Conservation (phyloP, 2,888 invertebrate species). For the Plebejus argus region DNA sequence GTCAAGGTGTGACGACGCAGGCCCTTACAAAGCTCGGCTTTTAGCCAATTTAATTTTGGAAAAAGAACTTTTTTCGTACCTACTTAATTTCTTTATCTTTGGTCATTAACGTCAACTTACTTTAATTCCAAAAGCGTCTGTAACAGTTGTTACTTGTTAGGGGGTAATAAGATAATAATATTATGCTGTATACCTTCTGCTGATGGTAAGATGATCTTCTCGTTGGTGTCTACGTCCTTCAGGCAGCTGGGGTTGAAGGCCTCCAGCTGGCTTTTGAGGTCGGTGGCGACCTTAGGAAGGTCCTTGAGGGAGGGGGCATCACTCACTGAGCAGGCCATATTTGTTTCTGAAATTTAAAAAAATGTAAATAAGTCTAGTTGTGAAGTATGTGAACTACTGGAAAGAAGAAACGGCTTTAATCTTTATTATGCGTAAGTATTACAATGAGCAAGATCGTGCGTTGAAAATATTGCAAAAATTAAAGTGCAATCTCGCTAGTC, state of each 20-base stretch:
- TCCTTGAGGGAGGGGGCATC: constrained; percentile 91
- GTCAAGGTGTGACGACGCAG: no score
- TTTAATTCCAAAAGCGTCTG: not conserved
- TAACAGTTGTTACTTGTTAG: not conserved
- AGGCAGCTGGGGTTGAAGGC: constrained; percentile 93
- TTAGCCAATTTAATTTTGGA: not conserved
- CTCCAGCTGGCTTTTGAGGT: constrained; percentile 94
- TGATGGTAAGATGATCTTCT: constrained; percentile 95
- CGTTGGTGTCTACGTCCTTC: constrained; percentile 93
- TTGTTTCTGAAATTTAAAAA: constrained; percentile 48
- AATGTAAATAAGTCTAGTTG: no score
- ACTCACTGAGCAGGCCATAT: constrained; percentile 81
- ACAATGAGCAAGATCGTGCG: not conserved
- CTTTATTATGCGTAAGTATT: not conserved
- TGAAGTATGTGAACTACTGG: no score
- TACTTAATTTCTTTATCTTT: not conserved
- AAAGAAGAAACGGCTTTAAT: not conserved
- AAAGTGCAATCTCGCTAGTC: not conserved
- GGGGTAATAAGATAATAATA: not conserved
- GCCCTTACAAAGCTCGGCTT: no score
- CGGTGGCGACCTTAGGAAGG: constrained; percentile 93
- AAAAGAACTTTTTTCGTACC: not conserved
- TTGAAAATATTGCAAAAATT: not conserved
- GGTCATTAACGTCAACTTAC: not conserved
- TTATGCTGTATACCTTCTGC: constrained; percentile 87